Percentiles rank a stretch among this genome's conserved stretches.
Evolutionary conservation across 2,797 vertebrate species (phyloP).

Genomic region (Phyllotis vaccarum): DNA sequence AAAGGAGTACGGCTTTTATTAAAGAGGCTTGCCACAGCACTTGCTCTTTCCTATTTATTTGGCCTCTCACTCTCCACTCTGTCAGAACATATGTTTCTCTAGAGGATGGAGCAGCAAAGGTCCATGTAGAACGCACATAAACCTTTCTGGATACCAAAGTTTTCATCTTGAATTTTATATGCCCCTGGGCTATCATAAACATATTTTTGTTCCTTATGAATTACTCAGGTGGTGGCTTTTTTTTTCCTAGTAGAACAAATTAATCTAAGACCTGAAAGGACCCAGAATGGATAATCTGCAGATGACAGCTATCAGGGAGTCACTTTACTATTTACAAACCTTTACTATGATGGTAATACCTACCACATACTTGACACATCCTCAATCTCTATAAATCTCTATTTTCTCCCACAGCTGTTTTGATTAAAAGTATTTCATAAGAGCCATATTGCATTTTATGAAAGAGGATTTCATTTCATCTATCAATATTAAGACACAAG

Average conservation of each 20-base stretch:
- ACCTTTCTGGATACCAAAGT: background rate
- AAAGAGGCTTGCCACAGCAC: background rate
- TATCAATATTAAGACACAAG: background rate
- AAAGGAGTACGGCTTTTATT: background rate
- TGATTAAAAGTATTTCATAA: background rate
- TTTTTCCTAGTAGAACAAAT: background rate
- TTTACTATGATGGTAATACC: background rate
- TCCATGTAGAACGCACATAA: background rate
- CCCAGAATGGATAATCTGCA: background rate
- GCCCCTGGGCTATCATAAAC: background rate
- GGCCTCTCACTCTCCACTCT: background rate
- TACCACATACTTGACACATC: background rate
- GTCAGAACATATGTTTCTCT: background rate
- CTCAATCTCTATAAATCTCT: background rate
- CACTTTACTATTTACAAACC: background rate
- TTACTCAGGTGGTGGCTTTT: background rate
- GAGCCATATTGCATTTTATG: background rate
- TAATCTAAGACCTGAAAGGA: background rate
- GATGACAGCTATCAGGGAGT: background rate
- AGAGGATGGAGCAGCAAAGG: background rate
- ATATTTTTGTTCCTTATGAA: background rate
- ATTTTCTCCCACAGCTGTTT: background rate
- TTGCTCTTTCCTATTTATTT: background rate
- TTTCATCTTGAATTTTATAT: background rate
- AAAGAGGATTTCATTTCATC: background rate